Conservation (phyloP, 2,113 vertebrate genomes). For the Etheostoma cragini region DNA sequence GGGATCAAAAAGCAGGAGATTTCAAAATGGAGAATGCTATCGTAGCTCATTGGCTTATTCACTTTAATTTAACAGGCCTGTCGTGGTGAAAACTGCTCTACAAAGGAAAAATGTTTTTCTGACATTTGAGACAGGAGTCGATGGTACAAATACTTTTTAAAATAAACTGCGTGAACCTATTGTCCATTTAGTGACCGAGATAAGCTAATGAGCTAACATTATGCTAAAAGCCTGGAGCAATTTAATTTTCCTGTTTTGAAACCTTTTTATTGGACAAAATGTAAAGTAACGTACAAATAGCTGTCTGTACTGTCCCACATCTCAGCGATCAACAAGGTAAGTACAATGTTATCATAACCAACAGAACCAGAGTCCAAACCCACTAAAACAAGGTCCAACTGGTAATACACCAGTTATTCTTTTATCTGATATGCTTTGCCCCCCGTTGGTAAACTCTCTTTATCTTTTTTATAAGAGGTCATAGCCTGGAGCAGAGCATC, state of each 20-base stretch:
- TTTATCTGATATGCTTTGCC: constrained; percentile 1
- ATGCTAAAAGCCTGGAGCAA: no score
- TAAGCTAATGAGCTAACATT: no score
- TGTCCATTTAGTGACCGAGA: no score
- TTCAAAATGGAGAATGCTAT: neutral
- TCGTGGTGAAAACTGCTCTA: neutral
- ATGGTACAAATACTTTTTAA: neutral
- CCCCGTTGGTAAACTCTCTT: neutral
- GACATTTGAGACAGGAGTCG: neutral
- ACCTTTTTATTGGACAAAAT: no score
- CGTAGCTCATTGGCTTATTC: neutral
- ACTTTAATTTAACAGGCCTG: neutral
- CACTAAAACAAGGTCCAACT: neutral
- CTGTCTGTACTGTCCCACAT: neutral
- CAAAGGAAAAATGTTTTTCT: neutral
- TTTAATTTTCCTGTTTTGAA: no score
- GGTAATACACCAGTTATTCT: constrained; percentile 41
- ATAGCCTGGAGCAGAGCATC: neutral
- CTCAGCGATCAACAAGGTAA: neutral
- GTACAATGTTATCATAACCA: neutral
- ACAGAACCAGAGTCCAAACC: neutral
- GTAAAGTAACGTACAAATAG: no score
- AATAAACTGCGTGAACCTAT: no score
- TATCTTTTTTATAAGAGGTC: neutral
- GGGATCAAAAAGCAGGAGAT: neutral